Evolutionary conservation across 2,113 vertebrate species (phyloP).

Genomic region (Heterotis niloticus): DNA sequence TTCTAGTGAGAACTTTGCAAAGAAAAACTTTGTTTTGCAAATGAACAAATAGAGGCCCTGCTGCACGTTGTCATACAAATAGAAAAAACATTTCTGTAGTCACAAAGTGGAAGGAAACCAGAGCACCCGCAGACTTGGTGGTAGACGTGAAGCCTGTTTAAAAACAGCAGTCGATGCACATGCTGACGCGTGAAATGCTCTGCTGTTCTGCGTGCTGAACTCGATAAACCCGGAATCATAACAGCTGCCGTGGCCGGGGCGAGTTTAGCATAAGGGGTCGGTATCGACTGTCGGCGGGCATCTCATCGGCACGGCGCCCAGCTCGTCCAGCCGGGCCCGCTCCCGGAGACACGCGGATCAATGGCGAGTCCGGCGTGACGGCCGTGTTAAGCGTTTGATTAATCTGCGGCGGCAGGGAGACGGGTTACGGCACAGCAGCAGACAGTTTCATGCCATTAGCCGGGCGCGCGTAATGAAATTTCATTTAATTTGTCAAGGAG

Average conservation of each 20-base stretch:
- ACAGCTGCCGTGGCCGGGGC: background rate
- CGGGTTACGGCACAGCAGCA: constrained; percentile 74
- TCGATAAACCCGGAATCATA: background rate
- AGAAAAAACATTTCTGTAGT: too few relatives aligned
- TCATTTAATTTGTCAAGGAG: constrained; percentile 99
- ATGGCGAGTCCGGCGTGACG: constrained; percentile 66
- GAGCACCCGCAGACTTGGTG: too few relatives aligned
- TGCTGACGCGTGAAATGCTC: too few relatives aligned
- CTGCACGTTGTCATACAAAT: too few relatives aligned
- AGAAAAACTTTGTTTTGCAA: too few relatives aligned
- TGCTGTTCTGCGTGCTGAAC: background rate
- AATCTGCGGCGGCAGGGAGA: constrained; percentile 62
- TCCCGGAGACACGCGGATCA: constrained; percentile 61
- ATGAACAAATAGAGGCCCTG: too few relatives aligned
- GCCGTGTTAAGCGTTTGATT: constrained; percentile 71
- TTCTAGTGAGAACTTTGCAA: too few relatives aligned
- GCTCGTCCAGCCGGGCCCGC: constrained; percentile 31
- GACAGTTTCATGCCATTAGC: constrained; percentile 92
- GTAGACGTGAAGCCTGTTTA: too few relatives aligned
- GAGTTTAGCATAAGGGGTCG: background rate
- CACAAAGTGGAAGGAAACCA: too few relatives aligned
- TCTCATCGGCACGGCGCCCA: background rate
- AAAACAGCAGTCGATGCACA: too few relatives aligned
- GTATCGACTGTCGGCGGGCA: constrained; percentile 9
- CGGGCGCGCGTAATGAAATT: constrained; percentile 96